Evolutionary conservation across 2,113 vertebrate genomes (phyloP).

Genomic region (Picathartes gymnocephalus): DNA sequence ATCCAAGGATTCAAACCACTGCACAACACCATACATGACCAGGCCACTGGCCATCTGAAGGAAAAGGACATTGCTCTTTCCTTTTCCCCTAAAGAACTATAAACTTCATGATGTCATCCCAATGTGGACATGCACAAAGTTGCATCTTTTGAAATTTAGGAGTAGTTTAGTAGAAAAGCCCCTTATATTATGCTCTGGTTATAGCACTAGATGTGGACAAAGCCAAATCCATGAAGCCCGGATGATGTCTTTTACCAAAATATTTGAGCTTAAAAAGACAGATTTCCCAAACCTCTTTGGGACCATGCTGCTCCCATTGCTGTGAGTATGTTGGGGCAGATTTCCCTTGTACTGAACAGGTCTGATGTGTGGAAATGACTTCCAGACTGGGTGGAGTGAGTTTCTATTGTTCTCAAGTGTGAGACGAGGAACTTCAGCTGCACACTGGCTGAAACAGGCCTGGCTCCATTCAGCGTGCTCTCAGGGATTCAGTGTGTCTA

Average conservation of each 20-base stretch:
- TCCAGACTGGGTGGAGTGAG: not conserved
- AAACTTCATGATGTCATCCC: not conserved
- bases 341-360: not conserved
- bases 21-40: not conserved
- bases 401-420: not conserved
- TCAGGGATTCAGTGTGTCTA: not conserved
- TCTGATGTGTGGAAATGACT: not conserved
- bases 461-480: not conserved
- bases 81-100: not conserved
- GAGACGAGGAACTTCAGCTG: not conserved
- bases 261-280: not conserved
- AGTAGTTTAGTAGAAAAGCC: not conserved
- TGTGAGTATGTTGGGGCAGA: fast-evolving
- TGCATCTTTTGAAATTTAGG: not conserved
- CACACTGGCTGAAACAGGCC: not conserved
- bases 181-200: not conserved
- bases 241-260: not conserved
- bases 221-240: not conserved
- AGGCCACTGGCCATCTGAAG: not conserved
- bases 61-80: not conserved
- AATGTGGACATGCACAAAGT: not conserved
- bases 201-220: not conserved
- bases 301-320: fast-evolving
- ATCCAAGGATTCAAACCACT: not conserved
- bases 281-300: not conserved